These are phyloP conservation scores for Drosophila burlai DNA, from an alignment of 1,140 invertebrate genomes.

Conservation along the genomic window DNA sequence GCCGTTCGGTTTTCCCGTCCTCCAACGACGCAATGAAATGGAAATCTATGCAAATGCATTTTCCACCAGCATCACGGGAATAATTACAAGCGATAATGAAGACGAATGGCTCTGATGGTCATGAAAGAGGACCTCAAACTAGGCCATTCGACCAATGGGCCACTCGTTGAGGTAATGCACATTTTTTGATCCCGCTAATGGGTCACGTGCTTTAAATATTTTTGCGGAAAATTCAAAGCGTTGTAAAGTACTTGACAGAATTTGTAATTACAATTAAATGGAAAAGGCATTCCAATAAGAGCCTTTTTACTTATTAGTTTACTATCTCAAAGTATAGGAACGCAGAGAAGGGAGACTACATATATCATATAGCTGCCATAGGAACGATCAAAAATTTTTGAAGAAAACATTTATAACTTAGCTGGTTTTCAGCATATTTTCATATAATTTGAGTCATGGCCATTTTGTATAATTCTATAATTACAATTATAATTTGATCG, in stretches of 20 bases:
- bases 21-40: constrained; percentile 46
- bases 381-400: no score
- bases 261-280: neutral
- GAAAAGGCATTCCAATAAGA: neutral
- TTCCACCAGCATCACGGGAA: constrained; percentile 30
- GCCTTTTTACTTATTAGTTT: neutral
- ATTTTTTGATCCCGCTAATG: constrained; percentile 11
- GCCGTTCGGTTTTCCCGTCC: constrained; percentile 14
- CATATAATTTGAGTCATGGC: no score
- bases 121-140: constrained; percentile 10
- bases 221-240: neutral
- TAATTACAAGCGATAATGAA: constrained; percentile 57
- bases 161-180: constrained; percentile 14
- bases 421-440: no score
- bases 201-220: constrained; percentile 11
- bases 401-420: no score
- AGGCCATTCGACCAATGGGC: constrained; percentile 13
- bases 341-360: no score
- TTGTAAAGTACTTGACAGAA: neutral
- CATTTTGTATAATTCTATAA: no score
- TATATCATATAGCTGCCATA: no score
- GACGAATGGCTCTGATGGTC: constrained; percentile 29
- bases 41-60: constrained; percentile 67
- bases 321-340: neutral
- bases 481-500: no score